Evolutionary conservation across 2,113 vertebrate species (phyloP).

Genomic region (Oryzias celebensis): DNA sequence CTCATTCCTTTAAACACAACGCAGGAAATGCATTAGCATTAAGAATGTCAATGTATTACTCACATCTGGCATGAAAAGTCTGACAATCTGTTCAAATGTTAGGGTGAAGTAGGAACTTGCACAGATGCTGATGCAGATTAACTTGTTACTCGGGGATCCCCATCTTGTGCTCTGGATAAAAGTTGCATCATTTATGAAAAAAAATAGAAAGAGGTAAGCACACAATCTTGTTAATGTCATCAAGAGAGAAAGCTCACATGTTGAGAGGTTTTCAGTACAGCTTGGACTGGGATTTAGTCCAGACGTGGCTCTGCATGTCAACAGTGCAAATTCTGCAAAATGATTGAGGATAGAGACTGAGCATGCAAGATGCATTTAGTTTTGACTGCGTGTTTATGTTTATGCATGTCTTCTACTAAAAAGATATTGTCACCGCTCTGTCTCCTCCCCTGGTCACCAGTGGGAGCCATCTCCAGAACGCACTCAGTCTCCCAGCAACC

Average conservation of each 20-base stretch:
- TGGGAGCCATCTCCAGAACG: too few species aligned
- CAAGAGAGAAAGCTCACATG: not conserved
- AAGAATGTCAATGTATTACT: too few species aligned
- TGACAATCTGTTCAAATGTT: slow-evolving; percentile 66
- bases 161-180: slow-evolving; percentile 31
- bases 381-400: too few species aligned
- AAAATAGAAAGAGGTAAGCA: slow-evolving; percentile 9
- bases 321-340: not conserved
- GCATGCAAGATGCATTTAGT: too few species aligned
- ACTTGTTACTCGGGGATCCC: slow-evolving; percentile 50
- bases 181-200: slow-evolving; percentile 19
- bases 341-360: too few species aligned
- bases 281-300: not conserved
- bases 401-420: too few species aligned
- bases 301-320: not conserved
- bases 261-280: not conserved
- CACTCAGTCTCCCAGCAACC: too few species aligned
- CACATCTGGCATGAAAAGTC: slow-evolving; percentile 59
- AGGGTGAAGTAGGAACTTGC: slow-evolving; percentile 61
- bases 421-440: too few species aligned
- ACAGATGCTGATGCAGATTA: slow-evolving; percentile 70
- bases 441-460: too few species aligned
- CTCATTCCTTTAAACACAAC: too few species aligned
- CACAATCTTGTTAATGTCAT: slow-evolving; percentile 2
- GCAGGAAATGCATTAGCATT: too few species aligned